Conservation (phyloP, 1,140 invertebrate genomes). For the Brachystomella parvula region DNA sequence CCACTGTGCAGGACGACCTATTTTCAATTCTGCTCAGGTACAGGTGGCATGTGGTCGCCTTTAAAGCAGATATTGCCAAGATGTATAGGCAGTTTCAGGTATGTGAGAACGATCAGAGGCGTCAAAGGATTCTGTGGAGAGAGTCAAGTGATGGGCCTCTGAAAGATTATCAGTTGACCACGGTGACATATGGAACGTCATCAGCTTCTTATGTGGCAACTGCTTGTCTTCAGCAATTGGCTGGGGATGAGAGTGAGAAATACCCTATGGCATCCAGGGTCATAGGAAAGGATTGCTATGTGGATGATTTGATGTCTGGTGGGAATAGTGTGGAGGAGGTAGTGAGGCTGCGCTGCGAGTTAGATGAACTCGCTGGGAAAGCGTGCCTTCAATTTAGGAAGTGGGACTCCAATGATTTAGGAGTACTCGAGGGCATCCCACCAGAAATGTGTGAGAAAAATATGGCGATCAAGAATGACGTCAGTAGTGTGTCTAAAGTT, state of each 20-base stretch:
- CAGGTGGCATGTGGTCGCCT: conserved; percentile 40
- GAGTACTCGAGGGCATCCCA: not conserved
- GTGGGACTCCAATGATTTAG: conserved; percentile 6
- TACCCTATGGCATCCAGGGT: conserved; percentile 22
- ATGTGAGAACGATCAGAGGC: conserved; percentile 15
- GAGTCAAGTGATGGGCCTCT: conserved; percentile 36
- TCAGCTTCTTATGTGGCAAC: conserved; percentile 41
- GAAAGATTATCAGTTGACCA: conserved; percentile 34
- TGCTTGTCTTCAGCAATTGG: conserved; percentile 36
- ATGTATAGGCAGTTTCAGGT: conserved; percentile 37
- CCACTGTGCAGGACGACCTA: conserved; percentile 41
- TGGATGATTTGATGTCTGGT: conserved; percentile 46
- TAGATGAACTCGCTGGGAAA: not conserved
- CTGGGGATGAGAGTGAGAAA: conserved; percentile 15
- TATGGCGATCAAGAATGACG: conserved; percentile 8
- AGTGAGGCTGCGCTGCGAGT: conserved; percentile 20
- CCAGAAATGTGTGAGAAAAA: conserved; percentile 9
- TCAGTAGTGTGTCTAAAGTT: not conserved
- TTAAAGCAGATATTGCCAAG: conserved; percentile 41
- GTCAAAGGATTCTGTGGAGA: conserved; percentile 44
- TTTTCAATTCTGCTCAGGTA: conserved; percentile 43
- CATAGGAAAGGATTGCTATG: conserved; percentile 32
- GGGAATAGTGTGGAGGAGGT: conserved; percentile 6
- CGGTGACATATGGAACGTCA: conserved; percentile 42
- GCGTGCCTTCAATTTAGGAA: not conserved